Evolutionary conservation across 2,888 invertebrate genomes (phyloP).

Genomic region (Apotomis turbidana): DNA sequence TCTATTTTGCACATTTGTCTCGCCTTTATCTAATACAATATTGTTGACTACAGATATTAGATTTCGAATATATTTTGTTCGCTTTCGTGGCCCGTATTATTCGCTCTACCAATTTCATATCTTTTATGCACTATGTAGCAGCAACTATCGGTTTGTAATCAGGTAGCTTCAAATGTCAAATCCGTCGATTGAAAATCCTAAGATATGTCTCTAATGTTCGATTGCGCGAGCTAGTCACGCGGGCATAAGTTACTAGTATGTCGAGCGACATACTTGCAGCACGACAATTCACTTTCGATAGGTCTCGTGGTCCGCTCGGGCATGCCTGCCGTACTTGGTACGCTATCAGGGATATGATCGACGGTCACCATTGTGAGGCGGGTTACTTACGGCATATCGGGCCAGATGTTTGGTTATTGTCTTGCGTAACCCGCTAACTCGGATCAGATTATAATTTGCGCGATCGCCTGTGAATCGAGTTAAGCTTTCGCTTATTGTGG

Average conservation of each 20-base stretch:
- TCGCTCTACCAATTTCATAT: not conserved
- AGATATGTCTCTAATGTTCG: slow-evolving; percentile 61
- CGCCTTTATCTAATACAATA: slow-evolving; percentile 17
- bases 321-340: slow-evolving; percentile 70
- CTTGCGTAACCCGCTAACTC: slow-evolving; percentile 78
- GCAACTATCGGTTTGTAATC: slow-evolving; percentile 17
- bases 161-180: slow-evolving; percentile 51
- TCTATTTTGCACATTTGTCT: slow-evolving; percentile 27
- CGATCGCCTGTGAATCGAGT: slow-evolving; percentile 59
- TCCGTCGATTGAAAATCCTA: slow-evolving; percentile 52
- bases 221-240: slow-evolving; percentile 72
- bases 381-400: slow-evolving; percentile 74
- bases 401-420: slow-evolving; percentile 73
- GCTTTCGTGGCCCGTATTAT: not conserved
- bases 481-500: slow-evolving; percentile 72
- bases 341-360: slow-evolving; percentile 79
- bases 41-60: slow-evolving; percentile 4
- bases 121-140: slow-evolving; percentile 1
- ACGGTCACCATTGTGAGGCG: slow-evolving; percentile 68
- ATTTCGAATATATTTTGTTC: not conserved
- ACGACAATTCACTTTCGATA: slow-evolving; percentile 78
- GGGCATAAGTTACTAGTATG: slow-evolving; percentile 54
- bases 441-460: slow-evolving; percentile 77
- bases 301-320: slow-evolving; percentile 71
- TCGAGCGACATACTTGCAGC: slow-evolving; percentile 64